These are phyloP conservation scores for Hippocampus comes DNA, from an alignment of 2,113 vertebrate genomes.

Conservation along the genomic window DNA sequence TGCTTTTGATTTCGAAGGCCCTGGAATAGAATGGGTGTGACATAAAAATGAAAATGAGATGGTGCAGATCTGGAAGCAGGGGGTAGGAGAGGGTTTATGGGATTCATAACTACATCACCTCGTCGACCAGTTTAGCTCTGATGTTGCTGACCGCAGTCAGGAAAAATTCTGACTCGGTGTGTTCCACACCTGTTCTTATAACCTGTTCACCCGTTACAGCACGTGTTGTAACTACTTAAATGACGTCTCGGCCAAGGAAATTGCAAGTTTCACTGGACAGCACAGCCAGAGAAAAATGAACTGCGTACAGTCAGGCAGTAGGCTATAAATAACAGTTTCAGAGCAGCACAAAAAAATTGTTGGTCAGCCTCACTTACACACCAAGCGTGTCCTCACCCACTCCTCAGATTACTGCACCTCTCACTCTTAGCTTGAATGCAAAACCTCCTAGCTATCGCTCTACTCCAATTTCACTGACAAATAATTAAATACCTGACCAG, in stretches of 20 bases:
- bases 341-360: conserved; percentile 44
- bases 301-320: conserved; percentile 23
- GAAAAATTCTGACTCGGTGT: conserved; percentile 34
- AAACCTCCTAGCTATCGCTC: conserved; percentile 18
- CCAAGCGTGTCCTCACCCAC: conserved; percentile 34
- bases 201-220: neutral
- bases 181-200: neutral
- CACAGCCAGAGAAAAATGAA: conserved; percentile 24
- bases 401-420: conserved; percentile 47
- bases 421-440: conserved; percentile 32
- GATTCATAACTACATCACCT: conserved; percentile 43
- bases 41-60: conserved; percentile 29
- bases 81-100: conserved; percentile 34
- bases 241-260: neutral
- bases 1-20: conserved; percentile 51
- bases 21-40: conserved; percentile 37
- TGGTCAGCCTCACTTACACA: conserved; percentile 39
- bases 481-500: neutral
- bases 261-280: conserved; percentile 18
- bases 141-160: conserved; percentile 57
- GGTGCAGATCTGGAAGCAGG: conserved; percentile 9
- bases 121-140: conserved; percentile 58
- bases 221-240: neutral
- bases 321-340: conserved; percentile 60
- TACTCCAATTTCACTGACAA: neutral